Base-by-base conservation (phyloP, 2,113 vertebrate genomes). In the Cynoglossus semilaevis region DNA sequence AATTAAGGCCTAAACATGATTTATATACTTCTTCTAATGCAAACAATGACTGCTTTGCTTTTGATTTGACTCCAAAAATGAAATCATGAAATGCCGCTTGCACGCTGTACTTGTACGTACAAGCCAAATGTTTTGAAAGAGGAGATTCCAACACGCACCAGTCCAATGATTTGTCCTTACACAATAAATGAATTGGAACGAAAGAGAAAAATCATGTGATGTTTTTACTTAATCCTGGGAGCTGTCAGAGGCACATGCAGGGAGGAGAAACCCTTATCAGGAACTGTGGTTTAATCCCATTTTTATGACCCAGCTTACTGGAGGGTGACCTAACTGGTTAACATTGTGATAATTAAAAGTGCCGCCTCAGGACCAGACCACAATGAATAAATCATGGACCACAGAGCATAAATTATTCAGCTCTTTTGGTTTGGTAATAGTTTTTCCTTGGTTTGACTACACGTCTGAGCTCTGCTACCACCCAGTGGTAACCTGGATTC, bases 401-500 rank as follows among this genome's bases (percentile, higher is more conserved):
- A 37, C 5, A 51, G 36, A n/a, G n/a, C 18, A 58, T 63, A 2
- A 63, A 68, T 79, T 49, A 66, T 67, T 70, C 18, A 58, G 17
- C 37, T 9, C 42, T 52, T 64, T 10, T 12, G 7, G 36, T 70
- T 42, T 19, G 2, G 22, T 29, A 29, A 6, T 29, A 29, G 15
- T 2, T 45, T 11, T 36, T 11, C 34, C 57, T 72, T 67, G 3
- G 1, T 46, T 22, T 14, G 4, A 15, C 13, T 18, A 0, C 1
- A 55, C 46, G 38, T 58, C 16, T 58, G 7, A 63, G 3, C 46
- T 73, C 16, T 81, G 49, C 18, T 17, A 74, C 83, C 85, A 75
- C 69, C 83, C 83, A 45, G 60, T 79, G 86, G 81, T 36, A 5
- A 63, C 22, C 22, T 29, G 22, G 22, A 29, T 29, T 29, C 22